Conservation (phyloP, 1,140 invertebrate species). For the Antheraea mylitta region DNA sequence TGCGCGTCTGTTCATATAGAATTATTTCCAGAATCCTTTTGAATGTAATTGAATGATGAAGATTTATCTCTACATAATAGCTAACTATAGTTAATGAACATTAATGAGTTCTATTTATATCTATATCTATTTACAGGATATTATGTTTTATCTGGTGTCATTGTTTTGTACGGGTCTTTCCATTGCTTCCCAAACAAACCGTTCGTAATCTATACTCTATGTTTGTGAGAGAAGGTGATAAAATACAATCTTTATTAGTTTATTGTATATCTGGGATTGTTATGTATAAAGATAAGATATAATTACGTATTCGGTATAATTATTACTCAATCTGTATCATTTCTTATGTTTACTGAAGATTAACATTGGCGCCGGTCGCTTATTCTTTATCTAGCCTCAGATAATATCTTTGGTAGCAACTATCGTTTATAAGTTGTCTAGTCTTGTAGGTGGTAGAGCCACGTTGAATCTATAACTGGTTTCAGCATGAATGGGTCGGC, state of each 20-base stretch:
- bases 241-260: not conserved
- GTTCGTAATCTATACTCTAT: not conserved
- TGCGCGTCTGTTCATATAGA: too few species aligned
- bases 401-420: too few species aligned
- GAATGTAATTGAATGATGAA: too few species aligned
- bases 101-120: not conserved
- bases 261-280: not conserved
- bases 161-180: conserved; percentile 22
- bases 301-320: not conserved
- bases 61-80: too few species aligned
- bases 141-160: conserved; percentile 10
- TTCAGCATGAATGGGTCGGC: too few species aligned
- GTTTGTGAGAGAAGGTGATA: not conserved
- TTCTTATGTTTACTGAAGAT: not conserved
- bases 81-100: not conserved
- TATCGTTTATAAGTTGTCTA: too few species aligned
- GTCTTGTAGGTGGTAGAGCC: too few species aligned
- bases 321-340: not conserved
- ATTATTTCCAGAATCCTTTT: too few species aligned
- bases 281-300: conserved; percentile 3
- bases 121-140: not conserved
- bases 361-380: not conserved
- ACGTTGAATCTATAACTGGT: too few species aligned
- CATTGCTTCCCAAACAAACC: conserved; percentile 21
- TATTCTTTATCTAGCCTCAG: too few species aligned